A percentile compares a stretch with the other conserved stretches of the same genome.
phyloP scores from a whole-genome alignment of 1,140 invertebrate species.

The Bombus superbus region DNA sequence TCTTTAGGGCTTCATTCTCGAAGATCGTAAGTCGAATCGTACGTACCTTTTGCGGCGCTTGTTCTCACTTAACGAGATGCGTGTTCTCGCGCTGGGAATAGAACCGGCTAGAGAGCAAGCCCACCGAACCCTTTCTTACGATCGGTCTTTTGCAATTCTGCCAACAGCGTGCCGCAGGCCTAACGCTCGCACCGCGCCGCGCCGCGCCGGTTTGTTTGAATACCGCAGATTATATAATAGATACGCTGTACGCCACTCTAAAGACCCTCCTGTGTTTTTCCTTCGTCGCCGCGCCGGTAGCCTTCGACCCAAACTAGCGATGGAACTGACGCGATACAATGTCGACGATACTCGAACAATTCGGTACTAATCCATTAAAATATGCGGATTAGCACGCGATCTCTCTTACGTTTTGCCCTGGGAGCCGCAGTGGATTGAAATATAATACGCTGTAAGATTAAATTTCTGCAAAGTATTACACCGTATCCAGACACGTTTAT shows the following conservation, averaged over 20 bases:
- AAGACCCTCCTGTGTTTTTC: background rate
- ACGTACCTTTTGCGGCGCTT: conserved; percentile 66
- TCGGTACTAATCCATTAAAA: too few relatives aligned
- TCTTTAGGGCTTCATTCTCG: conserved; percentile 65
- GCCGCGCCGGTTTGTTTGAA: background rate
- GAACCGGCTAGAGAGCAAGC: conserved; percentile 36
- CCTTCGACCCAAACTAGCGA: background rate
- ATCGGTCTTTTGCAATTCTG: conserved; percentile 47
- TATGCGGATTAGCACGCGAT: too few relatives aligned
- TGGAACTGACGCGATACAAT: background rate
- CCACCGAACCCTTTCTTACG: conserved; percentile 56
- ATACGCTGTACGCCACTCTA: background rate
- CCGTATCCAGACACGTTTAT: too few relatives aligned
- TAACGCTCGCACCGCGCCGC: too few relatives aligned
- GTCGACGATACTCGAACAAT: background rate
- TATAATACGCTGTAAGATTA: too few relatives aligned
- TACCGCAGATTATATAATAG: conserved; percentile 55
- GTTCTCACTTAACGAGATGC: conserved; percentile 73
- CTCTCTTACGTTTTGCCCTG: too few relatives aligned
- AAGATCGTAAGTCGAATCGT: conserved; percentile 62
- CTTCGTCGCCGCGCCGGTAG: background rate
- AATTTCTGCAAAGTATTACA: too few relatives aligned
- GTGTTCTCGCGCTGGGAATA: conserved; percentile 69
- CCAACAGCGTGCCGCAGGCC: background rate
- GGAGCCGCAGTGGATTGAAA: too few relatives aligned